Percentiles rank a stretch among this genome's conserved stretches.
These are phyloP conservation scores for Carlito syrichta DNA, from an alignment of 2,113 vertebrate genomes.

Conservation along the genomic window DNA sequence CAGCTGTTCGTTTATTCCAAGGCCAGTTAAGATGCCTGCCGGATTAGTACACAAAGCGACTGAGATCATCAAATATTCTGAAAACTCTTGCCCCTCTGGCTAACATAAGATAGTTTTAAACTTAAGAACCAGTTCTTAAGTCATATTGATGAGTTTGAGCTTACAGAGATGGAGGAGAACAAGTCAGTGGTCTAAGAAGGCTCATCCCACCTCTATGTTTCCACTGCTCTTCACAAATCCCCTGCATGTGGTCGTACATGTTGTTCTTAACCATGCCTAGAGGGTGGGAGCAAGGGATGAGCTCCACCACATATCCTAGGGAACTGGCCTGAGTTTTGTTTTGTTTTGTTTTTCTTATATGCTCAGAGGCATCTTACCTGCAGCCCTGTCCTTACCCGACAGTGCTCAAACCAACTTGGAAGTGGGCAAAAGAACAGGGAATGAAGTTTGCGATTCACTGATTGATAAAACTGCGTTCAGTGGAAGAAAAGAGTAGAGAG, in stretches of 20 bases:
- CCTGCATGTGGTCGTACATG: not conserved
- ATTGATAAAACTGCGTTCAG: not conserved
- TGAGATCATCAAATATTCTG: not conserved
- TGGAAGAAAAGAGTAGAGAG: not conserved
- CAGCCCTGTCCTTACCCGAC: not conserved
- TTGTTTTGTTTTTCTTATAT: not conserved
- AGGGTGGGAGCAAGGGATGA: fast-evolving
- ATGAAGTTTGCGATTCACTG: not conserved
- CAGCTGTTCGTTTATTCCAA: not conserved
- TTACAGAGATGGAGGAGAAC: not conserved
- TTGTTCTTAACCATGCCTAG: not conserved
- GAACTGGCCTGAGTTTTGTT: not conserved
- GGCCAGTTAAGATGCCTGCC: not conserved
- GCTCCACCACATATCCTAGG: too few relatives aligned
- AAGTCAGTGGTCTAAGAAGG: not conserved
- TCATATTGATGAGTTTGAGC: not conserved
- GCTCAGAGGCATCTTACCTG: not conserved
- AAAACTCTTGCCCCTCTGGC: not conserved
- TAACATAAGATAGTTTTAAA: not conserved
- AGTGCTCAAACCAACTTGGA: not conserved
- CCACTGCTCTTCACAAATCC: not conserved
- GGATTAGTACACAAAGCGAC: not conserved
- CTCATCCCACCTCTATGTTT: not conserved
- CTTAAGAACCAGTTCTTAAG: not conserved
- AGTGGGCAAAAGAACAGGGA: not conserved